Percentiles rank a stretch among this genome's conserved stretches.
These are phyloP conservation scores for Brachystomella parvula DNA, from an alignment of 1,140 invertebrate species.

Conservation along the genomic window DNA sequence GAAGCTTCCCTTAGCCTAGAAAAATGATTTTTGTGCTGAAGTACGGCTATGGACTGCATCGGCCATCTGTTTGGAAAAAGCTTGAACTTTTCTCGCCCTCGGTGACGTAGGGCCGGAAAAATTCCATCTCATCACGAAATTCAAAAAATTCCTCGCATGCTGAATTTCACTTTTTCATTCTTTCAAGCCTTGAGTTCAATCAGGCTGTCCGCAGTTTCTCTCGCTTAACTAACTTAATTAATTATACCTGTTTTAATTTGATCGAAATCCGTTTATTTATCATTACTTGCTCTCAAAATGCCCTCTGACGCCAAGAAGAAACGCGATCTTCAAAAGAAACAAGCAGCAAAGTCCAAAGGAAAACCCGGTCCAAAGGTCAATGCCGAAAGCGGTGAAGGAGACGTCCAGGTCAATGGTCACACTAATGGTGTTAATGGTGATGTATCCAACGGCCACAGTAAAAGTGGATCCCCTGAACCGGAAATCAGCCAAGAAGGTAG, in stretches of 20 bases:
- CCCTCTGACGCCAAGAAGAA: slow-evolving; percentile 96
- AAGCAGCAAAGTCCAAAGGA: slow-evolving; percentile 72
- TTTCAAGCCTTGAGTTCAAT: neutral
- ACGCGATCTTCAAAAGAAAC: slow-evolving; percentile 93
- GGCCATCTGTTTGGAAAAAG: too few species aligned
- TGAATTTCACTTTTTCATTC: neutral
- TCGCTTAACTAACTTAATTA: neutral
- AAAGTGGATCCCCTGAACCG: slow-evolving; percentile 40
- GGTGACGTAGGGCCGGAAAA: neutral
- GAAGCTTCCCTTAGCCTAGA: too few species aligned
- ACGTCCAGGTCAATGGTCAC: neutral
- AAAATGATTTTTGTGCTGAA: too few species aligned
- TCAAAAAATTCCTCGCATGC: neutral
- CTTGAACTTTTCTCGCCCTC: too few species aligned
- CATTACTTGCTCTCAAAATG: slow-evolving; percentile 52
- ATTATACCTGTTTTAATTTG: neutral
- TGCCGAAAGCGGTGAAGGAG: slow-evolving; percentile 44
- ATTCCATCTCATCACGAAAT: neutral
- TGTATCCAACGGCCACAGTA: slow-evolving; percentile 39
- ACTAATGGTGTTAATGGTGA: slow-evolving; percentile 37
- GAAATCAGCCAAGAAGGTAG: slow-evolving; percentile 23
- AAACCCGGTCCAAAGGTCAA: slow-evolving; percentile 48
- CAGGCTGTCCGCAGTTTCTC: neutral
- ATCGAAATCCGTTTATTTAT: neutral
- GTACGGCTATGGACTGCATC: too few species aligned